phyloP scores from a whole-genome alignment of 2,888 invertebrate genomes.

The Fragum sueziense region DNA sequence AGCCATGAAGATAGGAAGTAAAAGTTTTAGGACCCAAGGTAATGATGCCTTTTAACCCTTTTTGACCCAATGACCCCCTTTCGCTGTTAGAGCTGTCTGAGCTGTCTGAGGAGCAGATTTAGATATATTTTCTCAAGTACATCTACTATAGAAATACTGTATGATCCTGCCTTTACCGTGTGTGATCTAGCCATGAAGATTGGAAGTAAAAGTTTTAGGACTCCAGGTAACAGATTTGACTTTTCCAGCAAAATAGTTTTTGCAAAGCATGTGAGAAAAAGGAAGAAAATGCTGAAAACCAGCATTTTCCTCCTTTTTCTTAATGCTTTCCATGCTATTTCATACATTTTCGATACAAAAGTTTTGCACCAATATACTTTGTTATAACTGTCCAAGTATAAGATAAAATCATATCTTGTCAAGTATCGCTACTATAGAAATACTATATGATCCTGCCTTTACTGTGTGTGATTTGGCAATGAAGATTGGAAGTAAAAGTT shows the following conservation, averaged over 20 bases:
- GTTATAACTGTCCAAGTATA: slow-evolving; percentile 87
- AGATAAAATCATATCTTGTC: slow-evolving; percentile 89
- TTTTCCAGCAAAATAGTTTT: no score
- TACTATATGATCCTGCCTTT: slow-evolving; percentile 89
- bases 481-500: slow-evolving; percentile 87
- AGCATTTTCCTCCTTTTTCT: no score
- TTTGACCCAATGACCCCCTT: slow-evolving; percentile 79
- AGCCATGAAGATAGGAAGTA: slow-evolving; percentile 89
- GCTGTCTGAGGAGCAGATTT: slow-evolving; percentile 89
- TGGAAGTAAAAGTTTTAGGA: slow-evolving; percentile 87
- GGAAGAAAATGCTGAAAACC: no score
- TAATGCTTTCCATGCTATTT: no score
- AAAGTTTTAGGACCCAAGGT: slow-evolving; percentile 88
- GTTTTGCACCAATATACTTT: no score
- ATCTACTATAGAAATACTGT: slow-evolving; percentile 86
- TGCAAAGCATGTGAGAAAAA: no score
- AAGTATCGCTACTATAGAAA: slow-evolving; percentile 87
- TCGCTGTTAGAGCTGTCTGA: slow-evolving; percentile 86
- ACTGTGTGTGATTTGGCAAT: slow-evolving; percentile 92
- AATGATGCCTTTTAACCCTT: no score
- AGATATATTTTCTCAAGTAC: slow-evolving; percentile 89
- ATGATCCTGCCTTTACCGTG: slow-evolving; percentile 90
- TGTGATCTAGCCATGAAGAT: slow-evolving; percentile 92
- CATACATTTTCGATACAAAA: no score
- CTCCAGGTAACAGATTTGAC: no score